These are phyloP conservation scores for Latheticus oryzae DNA, from an alignment of 2,888 invertebrate genomes.

Conservation along the genomic window DNA sequence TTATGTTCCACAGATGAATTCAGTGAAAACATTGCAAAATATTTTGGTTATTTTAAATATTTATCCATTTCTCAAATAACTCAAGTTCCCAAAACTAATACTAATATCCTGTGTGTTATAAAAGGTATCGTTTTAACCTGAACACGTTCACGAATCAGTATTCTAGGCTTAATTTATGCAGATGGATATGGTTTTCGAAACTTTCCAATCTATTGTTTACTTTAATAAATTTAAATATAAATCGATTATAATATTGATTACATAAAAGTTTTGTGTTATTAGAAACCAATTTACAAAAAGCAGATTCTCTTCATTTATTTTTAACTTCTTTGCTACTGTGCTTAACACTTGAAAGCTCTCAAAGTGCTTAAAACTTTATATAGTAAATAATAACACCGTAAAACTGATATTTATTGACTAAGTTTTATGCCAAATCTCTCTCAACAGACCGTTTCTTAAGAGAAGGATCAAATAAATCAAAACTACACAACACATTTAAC, in stretches of 20 bases:
- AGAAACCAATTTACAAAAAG: conserved; percentile 12
- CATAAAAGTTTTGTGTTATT: conserved; percentile 19
- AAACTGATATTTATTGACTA: conserved; percentile 19
- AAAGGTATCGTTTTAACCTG: conserved; percentile 11
- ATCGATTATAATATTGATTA: too few relatives aligned
- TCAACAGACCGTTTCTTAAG: background rate
- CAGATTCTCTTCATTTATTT: conserved; percentile 28
- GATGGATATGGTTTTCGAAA: conserved; percentile 4
- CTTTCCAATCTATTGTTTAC: conserved; percentile 9
- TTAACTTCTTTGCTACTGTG: too few relatives aligned
- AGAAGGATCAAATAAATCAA: too few relatives aligned
- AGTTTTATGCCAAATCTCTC: conserved; percentile 12
- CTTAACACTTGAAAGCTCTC: conserved; percentile 20
- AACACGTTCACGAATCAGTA: conserved; percentile 29
- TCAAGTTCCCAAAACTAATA: conserved; percentile 14
- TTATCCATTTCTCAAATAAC: conserved; percentile 13
- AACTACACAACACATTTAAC: too few relatives aligned
- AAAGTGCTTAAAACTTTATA: conserved; percentile 17
- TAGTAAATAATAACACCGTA: conserved; percentile 28
- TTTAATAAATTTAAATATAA: background rate
- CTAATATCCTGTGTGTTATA: conserved; percentile 21
- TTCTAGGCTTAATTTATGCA: background rate
- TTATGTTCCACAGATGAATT: too few relatives aligned
- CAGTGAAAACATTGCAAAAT: too few relatives aligned
- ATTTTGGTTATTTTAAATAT: too few relatives aligned